Conservation (phyloP, 2,888 invertebrate species). For the Yponomeuta cagnagella region DNA sequence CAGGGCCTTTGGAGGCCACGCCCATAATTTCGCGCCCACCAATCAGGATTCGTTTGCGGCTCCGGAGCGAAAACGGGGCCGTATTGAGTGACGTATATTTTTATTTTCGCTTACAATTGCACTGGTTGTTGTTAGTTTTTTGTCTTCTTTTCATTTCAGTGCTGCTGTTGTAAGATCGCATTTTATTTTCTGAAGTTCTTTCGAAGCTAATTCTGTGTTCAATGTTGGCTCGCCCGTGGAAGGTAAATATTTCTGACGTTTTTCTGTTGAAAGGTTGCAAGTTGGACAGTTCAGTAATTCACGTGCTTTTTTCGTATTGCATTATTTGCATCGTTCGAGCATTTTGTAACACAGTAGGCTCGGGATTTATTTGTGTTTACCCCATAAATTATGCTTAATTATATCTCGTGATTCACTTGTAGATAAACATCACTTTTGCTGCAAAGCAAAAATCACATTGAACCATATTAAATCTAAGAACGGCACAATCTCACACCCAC, state of each 20-base stretch:
- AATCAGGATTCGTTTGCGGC: conserved; percentile 44
- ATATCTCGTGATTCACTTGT: background rate
- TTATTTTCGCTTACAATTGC: conserved; percentile 63
- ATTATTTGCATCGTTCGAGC: background rate
- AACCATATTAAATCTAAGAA: background rate
- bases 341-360: background rate
- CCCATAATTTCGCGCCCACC: conserved; percentile 42
- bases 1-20: conserved; percentile 50
- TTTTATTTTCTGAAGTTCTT: conserved; percentile 33
- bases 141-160: conserved; percentile 36
- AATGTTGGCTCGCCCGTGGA: conserved; percentile 5
- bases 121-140: conserved; percentile 35
- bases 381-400: background rate
- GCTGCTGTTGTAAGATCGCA: conserved; percentile 34
- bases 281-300: background rate
- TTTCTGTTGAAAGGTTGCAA: background rate
- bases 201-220: conserved; percentile 15
- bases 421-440: background rate
- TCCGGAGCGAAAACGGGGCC: conserved; percentile 65
- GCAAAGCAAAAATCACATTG: background rate
- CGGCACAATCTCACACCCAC: too few species aligned
- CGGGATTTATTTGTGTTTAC: background rate
- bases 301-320: background rate
- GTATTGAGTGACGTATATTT: conserved; percentile 61
- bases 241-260: conserved; percentile 16